Evolutionary conservation across 2,797 vertebrate genomes (phyloP), one percentile per base, ranked within the genome.

Genomic region (Heteromormyrus szaboi): DNA sequence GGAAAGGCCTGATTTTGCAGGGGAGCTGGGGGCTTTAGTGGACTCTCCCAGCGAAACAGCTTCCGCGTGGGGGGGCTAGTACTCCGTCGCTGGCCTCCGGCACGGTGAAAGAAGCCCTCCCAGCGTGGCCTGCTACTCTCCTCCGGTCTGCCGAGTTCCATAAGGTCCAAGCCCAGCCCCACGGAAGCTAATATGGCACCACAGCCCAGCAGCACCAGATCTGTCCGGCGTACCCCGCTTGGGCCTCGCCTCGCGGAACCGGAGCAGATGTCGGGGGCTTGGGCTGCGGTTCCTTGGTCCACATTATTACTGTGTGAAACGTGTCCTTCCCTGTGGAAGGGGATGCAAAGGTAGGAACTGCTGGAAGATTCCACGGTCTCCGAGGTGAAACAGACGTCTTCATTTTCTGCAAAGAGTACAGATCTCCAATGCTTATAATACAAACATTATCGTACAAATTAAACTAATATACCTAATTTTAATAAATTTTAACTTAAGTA

Each of bases 281-380:
- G 97, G 93, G 94, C 94, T 88, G 96, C 93, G 37, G 96, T 95
- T 44, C 96, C 96, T 89, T 95, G 92, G 89, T 95, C 95, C 2
- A 96, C 96, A 65, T 96, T 96, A 2, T 96, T 95, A 83, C 91
- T 93, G 33, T 97, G 96, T 6, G 94, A 94, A 85, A 94, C 92
- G 83, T 95, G 95, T 48, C 93, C 95, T 68, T 98, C 98, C 93
- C 96, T 96, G 89, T 97, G 97, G 95, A 97, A 97, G 0, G 98
- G 98, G 93, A 98, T 96, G 94, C 97, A 98, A 96, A 99, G 98
- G 96, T 99, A 99, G 93, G 98, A 97, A 93, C 97, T 96, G 94
- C 95, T 96, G 89, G 97, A 94, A 46, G 94, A 95, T 33, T 91
- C 93, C 87, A 95, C 96, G n/a, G 95, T 93, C 54, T 96, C 96